Percentiles rank a stretch among this genome's conserved stretches.
Evolutionary conservation across 2,888 invertebrate genomes (phyloP).

Genomic region (Calliphora vomitoria): DNA sequence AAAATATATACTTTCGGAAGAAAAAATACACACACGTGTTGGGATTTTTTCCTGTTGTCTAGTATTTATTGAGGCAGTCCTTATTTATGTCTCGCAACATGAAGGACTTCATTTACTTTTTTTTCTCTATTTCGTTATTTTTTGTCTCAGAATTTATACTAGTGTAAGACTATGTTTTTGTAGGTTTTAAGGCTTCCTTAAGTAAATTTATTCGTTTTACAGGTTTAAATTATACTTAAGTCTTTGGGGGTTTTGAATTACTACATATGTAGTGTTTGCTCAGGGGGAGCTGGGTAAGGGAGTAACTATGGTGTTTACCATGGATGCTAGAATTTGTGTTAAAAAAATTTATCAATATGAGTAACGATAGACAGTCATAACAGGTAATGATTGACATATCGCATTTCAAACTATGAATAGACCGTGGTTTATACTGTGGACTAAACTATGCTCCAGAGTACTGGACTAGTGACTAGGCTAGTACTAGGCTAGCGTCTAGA

Average conservation of each 20-base stretch:
- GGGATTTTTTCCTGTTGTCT: not conserved
- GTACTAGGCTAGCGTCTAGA: too few relatives aligned
- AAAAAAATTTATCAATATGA: too few relatives aligned
- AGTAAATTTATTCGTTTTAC: conserved; percentile 34
- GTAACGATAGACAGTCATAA: too few relatives aligned
- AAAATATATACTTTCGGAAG: not conserved
- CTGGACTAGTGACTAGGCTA: too few relatives aligned
- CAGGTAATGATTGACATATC: too few relatives aligned
- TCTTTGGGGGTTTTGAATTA: conserved; percentile 44
- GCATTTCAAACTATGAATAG: too few relatives aligned
- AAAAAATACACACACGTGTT: not conserved
- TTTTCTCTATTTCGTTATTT: not conserved
- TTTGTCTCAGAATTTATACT: conserved; percentile 22
- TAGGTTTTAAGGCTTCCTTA: conserved; percentile 51
- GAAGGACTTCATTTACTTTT: not conserved
- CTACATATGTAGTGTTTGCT: conserved; percentile 1
- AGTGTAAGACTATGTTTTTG: not conserved
- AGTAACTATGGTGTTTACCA: conserved; percentile 12
- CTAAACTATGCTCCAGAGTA: too few relatives aligned
- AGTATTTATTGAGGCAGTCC: conserved; percentile 57
- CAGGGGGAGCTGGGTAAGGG: not conserved
- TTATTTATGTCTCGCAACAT: conserved; percentile 4
- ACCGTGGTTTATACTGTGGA: too few relatives aligned
- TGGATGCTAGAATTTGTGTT: too few relatives aligned
- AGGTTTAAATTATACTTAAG: conserved; percentile 48